Base-by-base conservation (phyloP, 2,113 vertebrate genomes). In the Nymphicus hollandicus region DNA sequence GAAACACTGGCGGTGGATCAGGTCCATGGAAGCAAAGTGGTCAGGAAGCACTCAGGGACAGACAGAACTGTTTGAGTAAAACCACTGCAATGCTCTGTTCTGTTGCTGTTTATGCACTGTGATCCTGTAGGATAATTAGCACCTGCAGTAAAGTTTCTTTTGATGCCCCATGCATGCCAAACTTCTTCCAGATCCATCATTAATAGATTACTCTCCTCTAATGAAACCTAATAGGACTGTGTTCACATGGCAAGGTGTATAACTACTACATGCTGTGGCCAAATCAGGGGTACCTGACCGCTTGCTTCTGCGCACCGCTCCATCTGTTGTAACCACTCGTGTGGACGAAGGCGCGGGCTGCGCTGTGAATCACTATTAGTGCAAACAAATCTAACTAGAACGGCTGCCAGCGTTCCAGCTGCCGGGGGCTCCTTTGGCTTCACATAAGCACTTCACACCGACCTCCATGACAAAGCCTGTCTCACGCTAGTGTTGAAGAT, bases 1-100 rank as follows among this genome's bases (percentile, higher is more conserved):
- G 99, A 99, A 97, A 99, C 98, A 2, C 98, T 99, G 97, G 99
- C 99, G 0, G 99, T 99, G 93, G 99, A 99, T 96, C 99, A 99
- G 98, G 98, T 99, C 85, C 98, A 97, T 0, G 98, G 98, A 16
- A 98, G 98, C 81, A 99, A 99, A 96, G 99, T 97, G 52, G 98
- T 98, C 88, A 98, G 99, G 89, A 99, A 99, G 98, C 98, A 98
- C 96, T 98, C 99, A 7, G 99, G 98, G 93, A 95, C 99, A 6
- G 99, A 99, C 98, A 99, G 99, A 98, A 99, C 99, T 98, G 99
- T 99, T 98, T 99, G 97, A 97, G 74, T 19, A 49, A 89, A 91
- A 22, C 73, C 89, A 96, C 47, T 87, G 66, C 46, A 53, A 76
- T 56, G 93, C 97, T 84, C 92, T 91, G 85, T 78, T 97, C 93